phyloP scores from a whole-genome alignment of 2,797 vertebrate genomes.

The Silurus aristotelis region DNA sequence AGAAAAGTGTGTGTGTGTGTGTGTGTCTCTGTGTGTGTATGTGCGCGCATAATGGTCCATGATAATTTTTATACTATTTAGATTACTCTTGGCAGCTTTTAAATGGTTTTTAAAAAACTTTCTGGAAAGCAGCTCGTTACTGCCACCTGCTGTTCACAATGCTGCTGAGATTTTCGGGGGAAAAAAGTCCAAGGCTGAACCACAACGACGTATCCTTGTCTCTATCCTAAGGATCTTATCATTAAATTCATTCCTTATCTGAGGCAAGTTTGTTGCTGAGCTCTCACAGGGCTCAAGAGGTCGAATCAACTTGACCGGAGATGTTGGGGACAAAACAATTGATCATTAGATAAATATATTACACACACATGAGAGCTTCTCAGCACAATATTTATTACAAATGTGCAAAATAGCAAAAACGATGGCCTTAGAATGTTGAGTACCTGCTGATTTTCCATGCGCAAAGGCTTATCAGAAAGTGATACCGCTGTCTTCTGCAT shows the following conservation, averaged over 20 bases:
- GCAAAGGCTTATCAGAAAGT: not conserved
- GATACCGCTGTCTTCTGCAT: not conserved
- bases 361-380: not conserved
- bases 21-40: no score
- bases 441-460: not conserved
- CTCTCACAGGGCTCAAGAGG: not conserved
- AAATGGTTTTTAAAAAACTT: not conserved
- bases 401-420: not conserved
- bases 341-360: not conserved
- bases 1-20: no score
- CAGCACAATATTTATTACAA: not conserved
- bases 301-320: not conserved
- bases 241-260: not conserved
- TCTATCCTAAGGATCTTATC: not conserved
- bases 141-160: slow-evolving; percentile 21
- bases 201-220: not conserved
- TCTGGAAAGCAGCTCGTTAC: slow-evolving; percentile 3
- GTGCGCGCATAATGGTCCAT: not conserved
- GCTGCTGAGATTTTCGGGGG: not conserved
- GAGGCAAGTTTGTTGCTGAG: not conserved
- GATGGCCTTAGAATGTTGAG: not conserved
- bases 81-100: not conserved
- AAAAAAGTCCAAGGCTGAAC: not conserved
- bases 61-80: not conserved
- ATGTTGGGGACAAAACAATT: not conserved